Evolutionary conservation across 1,140 invertebrate genomes (phyloP).

Genomic region (Pectinophora gossypiella): DNA sequence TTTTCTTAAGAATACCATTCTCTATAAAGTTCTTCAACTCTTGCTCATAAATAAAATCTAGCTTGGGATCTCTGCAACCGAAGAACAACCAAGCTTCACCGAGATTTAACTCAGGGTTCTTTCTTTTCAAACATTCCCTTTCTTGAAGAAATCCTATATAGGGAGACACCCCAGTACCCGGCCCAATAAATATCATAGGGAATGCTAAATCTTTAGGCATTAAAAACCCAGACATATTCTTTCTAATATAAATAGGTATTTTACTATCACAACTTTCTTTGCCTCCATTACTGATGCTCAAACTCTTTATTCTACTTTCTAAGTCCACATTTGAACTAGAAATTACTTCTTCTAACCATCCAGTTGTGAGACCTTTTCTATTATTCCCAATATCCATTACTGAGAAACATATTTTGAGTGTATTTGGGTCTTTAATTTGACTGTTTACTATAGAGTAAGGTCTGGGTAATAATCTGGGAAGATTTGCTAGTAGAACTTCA

Average conservation of each 20-base stretch:
- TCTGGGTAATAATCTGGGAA: slow-evolving; percentile 84
- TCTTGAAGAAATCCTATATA: slow-evolving; percentile 83
- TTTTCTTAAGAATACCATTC: slow-evolving; percentile 69
- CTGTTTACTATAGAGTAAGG: slow-evolving; percentile 89
- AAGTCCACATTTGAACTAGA: slow-evolving; percentile 30
- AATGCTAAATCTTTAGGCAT: slow-evolving; percentile 71
- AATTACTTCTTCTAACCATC: slow-evolving; percentile 76
- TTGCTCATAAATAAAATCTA: slow-evolving; percentile 79
- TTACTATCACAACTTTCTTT: slow-evolving; percentile 12
- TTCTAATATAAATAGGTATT: slow-evolving; percentile 80
- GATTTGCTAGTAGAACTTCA: slow-evolving; percentile 81
- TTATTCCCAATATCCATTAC: slow-evolving; percentile 74
- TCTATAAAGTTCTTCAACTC: slow-evolving; percentile 76
- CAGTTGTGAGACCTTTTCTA: slow-evolving; percentile 81
- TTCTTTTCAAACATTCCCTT: slow-evolving; percentile 49
- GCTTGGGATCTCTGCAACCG: slow-evolving; percentile 82
- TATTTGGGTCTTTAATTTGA: slow-evolving; percentile 57
- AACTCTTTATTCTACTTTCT: slow-evolving; percentile 32
- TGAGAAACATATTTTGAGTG: slow-evolving; percentile 83
- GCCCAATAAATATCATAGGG: slow-evolving; percentile 86
- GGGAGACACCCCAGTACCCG: slow-evolving; percentile 90
- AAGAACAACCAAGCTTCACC: slow-evolving; percentile 81
- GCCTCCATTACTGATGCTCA: slow-evolving; percentile 27
- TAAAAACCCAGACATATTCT: slow-evolving; percentile 75
- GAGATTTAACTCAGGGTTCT: slow-evolving; percentile 28